Evolutionary conservation across 1,140 invertebrate genomes (phyloP).

Genomic region (Pectinophora gossypiella): DNA sequence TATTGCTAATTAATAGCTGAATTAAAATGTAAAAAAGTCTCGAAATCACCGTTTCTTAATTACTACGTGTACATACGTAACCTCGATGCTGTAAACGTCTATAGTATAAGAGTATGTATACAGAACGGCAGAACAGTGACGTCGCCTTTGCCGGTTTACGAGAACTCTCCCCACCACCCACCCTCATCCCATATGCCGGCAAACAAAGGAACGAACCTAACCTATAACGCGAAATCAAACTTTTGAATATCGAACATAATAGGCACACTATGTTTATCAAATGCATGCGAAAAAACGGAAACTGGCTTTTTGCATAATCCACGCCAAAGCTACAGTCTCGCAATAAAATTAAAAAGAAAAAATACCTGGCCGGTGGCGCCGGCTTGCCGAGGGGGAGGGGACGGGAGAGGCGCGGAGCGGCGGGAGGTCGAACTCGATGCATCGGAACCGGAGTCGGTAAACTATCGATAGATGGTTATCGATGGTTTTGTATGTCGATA

Average conservation of each 20-base stretch:
- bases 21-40: too few species aligned
- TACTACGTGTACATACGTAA: not conserved
- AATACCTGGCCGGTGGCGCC: constrained; percentile 50
- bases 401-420: constrained; percentile 5
- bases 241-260: not conserved
- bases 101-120: not conserved
- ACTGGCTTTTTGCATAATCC: not conserved
- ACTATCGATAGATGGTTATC: not conserved
- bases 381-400: constrained; percentile 28
- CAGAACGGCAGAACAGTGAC: not conserved
- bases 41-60: too few species aligned
- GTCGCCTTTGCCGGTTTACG: not conserved
- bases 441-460: constrained; percentile 16
- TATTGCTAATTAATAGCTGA: too few species aligned
- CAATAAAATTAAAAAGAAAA: constrained; percentile 29
- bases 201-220: too few species aligned
- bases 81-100: not conserved
- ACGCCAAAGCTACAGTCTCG: not conserved
- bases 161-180: not conserved
- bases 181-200: not conserved
- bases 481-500: too few species aligned
- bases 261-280: not conserved
- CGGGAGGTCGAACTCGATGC: constrained; percentile 50
- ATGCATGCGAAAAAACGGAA: not conserved
- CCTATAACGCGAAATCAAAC: not conserved